Base-by-base conservation (phyloP, 2,888 invertebrate species). In the Cybosia mesomella region DNA sequence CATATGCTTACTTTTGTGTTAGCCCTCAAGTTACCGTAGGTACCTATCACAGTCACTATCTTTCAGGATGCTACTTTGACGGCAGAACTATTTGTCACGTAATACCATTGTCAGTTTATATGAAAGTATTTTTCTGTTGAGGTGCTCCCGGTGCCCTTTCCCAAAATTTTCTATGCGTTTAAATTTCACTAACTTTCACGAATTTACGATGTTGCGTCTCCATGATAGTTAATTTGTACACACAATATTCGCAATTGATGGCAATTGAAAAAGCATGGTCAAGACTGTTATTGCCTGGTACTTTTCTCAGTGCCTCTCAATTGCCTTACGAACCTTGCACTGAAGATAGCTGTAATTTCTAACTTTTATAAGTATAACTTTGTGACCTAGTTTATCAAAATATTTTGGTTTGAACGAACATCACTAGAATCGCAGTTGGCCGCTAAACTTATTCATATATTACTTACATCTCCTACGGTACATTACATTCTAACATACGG, bases 391-490 rank as follows among this genome's bases (percentile, higher is more conserved):
- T 49, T n/a, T n/a, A 9, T 9, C n/a, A 9, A 49, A n/a, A 49
- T 49, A 49, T 49, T n/a, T 49, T n/a, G 49, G 43, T 49, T 18
- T n/a, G 49, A 49, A 49, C n/a, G n/a, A n/a, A 69, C 77, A 68
- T 66, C 67, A 69, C 67, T 58, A 73, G 69, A 49, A 59, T 68
- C 69, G 18, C 39, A 4, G 39, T 74, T 71, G 53, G 59, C 54
- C 10, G 39, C 32, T 62, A 58, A 72, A 73, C 59, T 70, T 80
- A 75, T 75, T 78, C 15, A 28, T 71, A 53, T 43, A 43, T 28
- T 67, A 64, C 57, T 34, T 60, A 66, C 64, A 21, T 36, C 5
- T n/a, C n/a, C n/a, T 59, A 68, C 53, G 58, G 67, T 68, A 67
- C 57, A 62, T 62, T 54, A 34, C 70, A 67, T 76, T 71, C 58